A percentile compares a stretch with the other conserved stretches of the same genome.
Conservation (phyloP, 1,140 invertebrate species). For the Dolichoris vasculosae region DNA sequence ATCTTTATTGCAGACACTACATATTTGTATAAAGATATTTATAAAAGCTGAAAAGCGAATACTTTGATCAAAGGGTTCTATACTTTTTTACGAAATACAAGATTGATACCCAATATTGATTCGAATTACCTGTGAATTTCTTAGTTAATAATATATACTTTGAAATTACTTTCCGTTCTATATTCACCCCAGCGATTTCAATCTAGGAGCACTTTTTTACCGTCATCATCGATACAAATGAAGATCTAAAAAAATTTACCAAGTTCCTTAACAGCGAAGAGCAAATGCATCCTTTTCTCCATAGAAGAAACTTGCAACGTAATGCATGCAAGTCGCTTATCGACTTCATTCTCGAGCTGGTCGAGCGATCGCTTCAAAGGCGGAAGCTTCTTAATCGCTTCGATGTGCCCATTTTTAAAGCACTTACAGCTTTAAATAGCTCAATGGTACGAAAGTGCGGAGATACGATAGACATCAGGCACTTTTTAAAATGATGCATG, state of each 20-base stretch:
- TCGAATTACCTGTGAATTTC: too few relatives aligned
- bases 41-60: too few relatives aligned
- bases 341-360: slow-evolving; percentile 15
- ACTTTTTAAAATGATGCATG: slow-evolving; percentile 18
- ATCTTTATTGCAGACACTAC: too few relatives aligned
- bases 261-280: background rate
- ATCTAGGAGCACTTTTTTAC: background rate
- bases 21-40: too few relatives aligned
- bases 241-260: background rate
- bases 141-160: too few relatives aligned
- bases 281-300: background rate
- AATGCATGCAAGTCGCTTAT: slow-evolving; percentile 34
- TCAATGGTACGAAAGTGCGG: background rate
- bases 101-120: too few relatives aligned
- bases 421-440: background rate
- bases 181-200: background rate
- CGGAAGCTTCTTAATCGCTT: slow-evolving; percentile 28
- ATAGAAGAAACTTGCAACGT: slow-evolving; percentile 26
- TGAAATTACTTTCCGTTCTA: too few relatives aligned
- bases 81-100: too few relatives aligned
- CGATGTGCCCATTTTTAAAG: slow-evolving; percentile 14
- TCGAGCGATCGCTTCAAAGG: background rate
- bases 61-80: too few relatives aligned
- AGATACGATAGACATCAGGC: slow-evolving; percentile 8
- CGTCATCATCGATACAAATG: background rate